Base-by-base conservation (phyloP, 92 coral and sea anemone genomes). In the Siderastrea siderea region DNA sequence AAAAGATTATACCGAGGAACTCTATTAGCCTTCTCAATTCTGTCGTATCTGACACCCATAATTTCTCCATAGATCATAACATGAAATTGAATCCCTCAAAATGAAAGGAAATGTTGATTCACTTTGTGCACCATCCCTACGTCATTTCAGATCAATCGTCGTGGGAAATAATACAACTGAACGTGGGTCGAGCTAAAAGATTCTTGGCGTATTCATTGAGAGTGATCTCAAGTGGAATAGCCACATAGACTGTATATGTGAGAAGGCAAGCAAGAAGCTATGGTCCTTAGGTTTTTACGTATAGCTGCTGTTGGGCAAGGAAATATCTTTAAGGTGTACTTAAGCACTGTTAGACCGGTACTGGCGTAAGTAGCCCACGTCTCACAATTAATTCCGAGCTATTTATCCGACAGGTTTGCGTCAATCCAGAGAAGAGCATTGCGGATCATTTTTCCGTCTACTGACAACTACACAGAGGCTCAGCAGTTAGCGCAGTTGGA, bases 281-380 rank as follows among this genome's bases (percentile, higher is more conserved):
- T 81, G 51, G 13, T 80, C 81, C 6, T 48, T 84, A 61, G 44
- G 87, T n/a, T 91, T 47, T 60, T 81, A 70, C 58, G 61, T 11
- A 75, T 85, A 86, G 80, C 91, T 62, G 86, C 71, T 46, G 77
- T 85, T 72, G 53, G 52, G 9, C 65, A 19, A 53, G 14, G 44
- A 48, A 82, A 69, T 17, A 91, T 82, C 43, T 7, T 89, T 13
- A 84, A 77, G 67, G 89, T 87, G 46, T 87, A 77, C 47, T 26
- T 64, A 71, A 72, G 55, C 52, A 48, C 88, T 48, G 76, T 91
- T 6, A 70, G 86, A 60, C 83, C 91, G 15, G 84, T 91, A 26
- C 15, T 82, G 49, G 91, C 81, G 74, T 87, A 91, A 53, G 88
- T 80, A 7, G 94, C 81, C 17, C 85, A 80, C 0, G 81, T 77